Evolutionary conservation across 53 echinoderm and acorn worm genomes (phyloP).

Genomic region (Holothuria scabra): DNA sequence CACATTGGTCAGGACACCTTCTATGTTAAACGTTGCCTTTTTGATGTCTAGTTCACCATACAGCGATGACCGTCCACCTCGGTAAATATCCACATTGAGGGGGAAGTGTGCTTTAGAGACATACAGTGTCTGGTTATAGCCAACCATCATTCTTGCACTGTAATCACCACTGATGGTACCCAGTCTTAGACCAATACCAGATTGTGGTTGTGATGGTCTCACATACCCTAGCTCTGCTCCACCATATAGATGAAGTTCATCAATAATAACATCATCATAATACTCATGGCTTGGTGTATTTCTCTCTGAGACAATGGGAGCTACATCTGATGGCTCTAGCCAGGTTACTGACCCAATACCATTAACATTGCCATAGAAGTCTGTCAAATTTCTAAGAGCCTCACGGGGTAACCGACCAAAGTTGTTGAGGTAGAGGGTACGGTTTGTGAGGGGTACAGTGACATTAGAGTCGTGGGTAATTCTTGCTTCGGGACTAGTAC

Average conservation of each 20-base stretch:
- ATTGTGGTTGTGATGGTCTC: slow-evolving; percentile 59
- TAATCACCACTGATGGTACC: slow-evolving; percentile 81
- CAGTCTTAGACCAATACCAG: slow-evolving; percentile 59
- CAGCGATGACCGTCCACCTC: slow-evolving; percentile 77
- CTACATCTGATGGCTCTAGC: slow-evolving; percentile 66
- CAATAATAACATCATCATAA: slow-evolving; percentile 73
- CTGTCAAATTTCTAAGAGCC: slow-evolving; percentile 68
- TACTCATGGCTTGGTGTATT: slow-evolving; percentile 76
- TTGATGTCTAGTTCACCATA: slow-evolving; percentile 86
- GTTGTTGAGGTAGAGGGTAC: slow-evolving; percentile 93
- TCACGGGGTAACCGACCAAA: slow-evolving; percentile 70
- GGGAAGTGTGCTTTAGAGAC: slow-evolving; percentile 74
- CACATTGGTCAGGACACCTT: slow-evolving; percentile 79
- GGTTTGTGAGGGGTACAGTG: slow-evolving; percentile 81
- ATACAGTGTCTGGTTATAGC: slow-evolving; percentile 81
- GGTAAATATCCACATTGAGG: slow-evolving; percentile 76
- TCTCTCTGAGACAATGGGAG: slow-evolving; percentile 55
- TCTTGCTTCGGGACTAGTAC: slow-evolving; percentile 78
- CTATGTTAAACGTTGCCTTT: slow-evolving; percentile 78
- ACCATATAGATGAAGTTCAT: slow-evolving; percentile 89
- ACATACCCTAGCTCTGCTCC: slow-evolving; percentile 78
- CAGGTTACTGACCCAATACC: slow-evolving; percentile 66
- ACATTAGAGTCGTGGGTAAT: slow-evolving; percentile 91
- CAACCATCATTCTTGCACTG: slow-evolving; percentile 77
- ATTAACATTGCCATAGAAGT: slow-evolving; percentile 57